Evolutionary conservation across 2,797 vertebrate species (phyloP).

Genomic region (Sylvia borin): DNA sequence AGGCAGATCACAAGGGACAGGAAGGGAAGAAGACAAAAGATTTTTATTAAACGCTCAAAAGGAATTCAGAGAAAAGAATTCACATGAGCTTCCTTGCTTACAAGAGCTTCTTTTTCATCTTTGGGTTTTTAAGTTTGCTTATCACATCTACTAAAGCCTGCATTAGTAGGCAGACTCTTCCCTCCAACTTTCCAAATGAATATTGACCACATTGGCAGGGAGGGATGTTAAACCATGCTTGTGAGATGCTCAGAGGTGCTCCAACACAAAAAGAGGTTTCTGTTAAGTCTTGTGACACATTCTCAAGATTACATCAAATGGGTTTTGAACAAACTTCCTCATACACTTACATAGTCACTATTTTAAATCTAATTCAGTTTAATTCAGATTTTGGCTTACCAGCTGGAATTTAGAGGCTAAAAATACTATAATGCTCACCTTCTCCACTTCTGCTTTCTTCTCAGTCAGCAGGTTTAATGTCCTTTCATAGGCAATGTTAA

Average conservation of each 20-base stretch:
- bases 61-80: neutral
- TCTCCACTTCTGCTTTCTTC: slow-evolving; percentile 91
- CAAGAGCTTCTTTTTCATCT: neutral
- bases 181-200: neutral
- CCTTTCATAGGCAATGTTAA: slow-evolving; percentile 84
- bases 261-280: neutral
- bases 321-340: neutral
- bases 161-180: neutral
- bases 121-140: neutral
- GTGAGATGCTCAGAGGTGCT: neutral
- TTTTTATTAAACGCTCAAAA: neutral
- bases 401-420: neutral
- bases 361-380: neutral
- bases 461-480: slow-evolving; percentile 84
- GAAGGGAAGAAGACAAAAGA: neutral
- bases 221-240: neutral
- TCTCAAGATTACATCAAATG: neutral
- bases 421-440: slow-evolving; percentile 75
- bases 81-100: neutral
- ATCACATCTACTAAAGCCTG: neutral
- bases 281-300: neutral
- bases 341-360: neutral
- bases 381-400: neutral
- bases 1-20: neutral
- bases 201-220: neutral